Conservation (phyloP, 2,113 vertebrate species). For the Oryzias curvinotus region DNA sequence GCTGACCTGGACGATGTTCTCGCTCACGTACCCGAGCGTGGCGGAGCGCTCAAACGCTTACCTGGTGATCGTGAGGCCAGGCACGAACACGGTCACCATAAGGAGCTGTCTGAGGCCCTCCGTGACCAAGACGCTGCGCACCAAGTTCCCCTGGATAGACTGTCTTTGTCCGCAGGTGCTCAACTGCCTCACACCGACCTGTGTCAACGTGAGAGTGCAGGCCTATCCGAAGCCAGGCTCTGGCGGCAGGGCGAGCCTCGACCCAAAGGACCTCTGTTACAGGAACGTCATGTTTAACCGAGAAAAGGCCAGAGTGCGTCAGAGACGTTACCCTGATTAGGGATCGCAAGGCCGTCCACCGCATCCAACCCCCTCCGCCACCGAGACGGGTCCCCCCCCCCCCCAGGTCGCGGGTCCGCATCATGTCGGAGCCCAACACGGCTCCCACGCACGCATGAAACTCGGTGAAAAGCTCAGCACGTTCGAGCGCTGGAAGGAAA, state of each 20-base stretch:
- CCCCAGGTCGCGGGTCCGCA: too few relatives aligned
- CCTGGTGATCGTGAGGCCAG: conserved; percentile 12
- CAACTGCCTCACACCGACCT: not conserved
- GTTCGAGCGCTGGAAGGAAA: too few relatives aligned
- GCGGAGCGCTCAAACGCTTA: conserved; percentile 1
- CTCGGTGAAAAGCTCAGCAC: too few relatives aligned
- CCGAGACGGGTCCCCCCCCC: too few relatives aligned
- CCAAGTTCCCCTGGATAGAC: conserved; percentile 5
- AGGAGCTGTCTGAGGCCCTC: not conserved
- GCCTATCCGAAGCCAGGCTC: fast-evolving
- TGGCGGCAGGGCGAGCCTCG: not conserved
- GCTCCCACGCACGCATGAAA: too few relatives aligned
- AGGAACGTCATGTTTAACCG: conserved; percentile 11
- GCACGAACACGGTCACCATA: not conserved
- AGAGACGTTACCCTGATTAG: not conserved
- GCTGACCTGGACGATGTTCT: conserved; percentile 27
- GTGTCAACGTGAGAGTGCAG: conserved; percentile 14
- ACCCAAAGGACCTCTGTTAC: not conserved
- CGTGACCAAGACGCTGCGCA: not conserved
- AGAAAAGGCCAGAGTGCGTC: not conserved
- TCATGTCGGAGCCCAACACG: too few relatives aligned
- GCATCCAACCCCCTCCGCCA: too few relatives aligned
- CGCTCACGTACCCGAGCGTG: conserved; percentile 23
- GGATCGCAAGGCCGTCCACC: too few relatives aligned
- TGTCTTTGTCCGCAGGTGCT: conserved; percentile 14